Evolutionary conservation across 2,113 vertebrate genomes (phyloP), one percentile per base, ranked within the genome.

Genomic region (Protobothrops mucrosquamatus): DNA sequence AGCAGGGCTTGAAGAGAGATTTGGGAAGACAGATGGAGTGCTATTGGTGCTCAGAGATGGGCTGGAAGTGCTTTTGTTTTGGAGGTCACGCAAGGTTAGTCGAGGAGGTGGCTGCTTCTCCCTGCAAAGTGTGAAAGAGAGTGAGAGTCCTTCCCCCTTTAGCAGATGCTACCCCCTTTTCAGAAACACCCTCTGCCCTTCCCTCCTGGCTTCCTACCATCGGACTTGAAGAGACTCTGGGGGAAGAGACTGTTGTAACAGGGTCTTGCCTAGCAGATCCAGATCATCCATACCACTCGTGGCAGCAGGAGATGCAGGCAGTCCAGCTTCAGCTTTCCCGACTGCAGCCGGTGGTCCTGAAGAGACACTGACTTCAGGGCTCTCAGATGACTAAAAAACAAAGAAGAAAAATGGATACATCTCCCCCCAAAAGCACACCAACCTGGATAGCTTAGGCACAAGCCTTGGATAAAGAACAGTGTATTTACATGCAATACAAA

Each of bases 201-300:
- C 26, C 23, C 22, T 46, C 81, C 10, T 46, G 10, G 85, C 39
- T 52, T 88, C 97, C 97, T 95, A 99, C 99, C 99, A 99, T 97
- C 99, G 99, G 95, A 99, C 98, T 97, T 99, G 99, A 61, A 98
- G 98, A 93, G 97, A 98, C 90, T 98, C 98, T 20, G 99, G 99
- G 93, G 99, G 99, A 94, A 99, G 96, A 0, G 99, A 99, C 97
- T 99, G 99, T 94, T 99, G 98, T 90, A 99, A 95, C 91, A 99
- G 97, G 0, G 98, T 98, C 97, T 99, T 99, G 87, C 99, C 99
- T 94, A 99, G 97, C 91, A 99, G 94, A 91, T 99, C 99, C 93
- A 99, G 97, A 95, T 99, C 99, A 46, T 99, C 98, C 96, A 99
- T 97, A 94, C 98, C 98, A 91, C 98, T 99, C 90, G 97, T 97